phyloP scores from a whole-genome alignment of 2,888 invertebrate species.

The Itoplectis maculator region DNA sequence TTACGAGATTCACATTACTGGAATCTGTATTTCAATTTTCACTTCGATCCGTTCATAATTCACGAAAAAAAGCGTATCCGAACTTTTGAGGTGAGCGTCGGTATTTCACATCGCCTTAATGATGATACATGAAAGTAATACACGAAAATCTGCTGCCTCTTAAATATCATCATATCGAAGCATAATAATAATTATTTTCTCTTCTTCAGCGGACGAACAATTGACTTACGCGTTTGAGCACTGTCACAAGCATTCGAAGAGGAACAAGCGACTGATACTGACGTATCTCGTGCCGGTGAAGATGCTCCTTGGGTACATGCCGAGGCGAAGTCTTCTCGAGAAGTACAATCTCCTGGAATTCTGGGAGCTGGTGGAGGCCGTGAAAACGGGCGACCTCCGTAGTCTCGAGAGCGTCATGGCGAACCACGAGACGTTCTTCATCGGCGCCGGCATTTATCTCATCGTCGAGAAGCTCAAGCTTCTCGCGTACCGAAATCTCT shows the following conservation, averaged over 20 bases:
- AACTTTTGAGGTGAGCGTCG: too few relatives aligned
- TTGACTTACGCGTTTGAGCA: conserved; percentile 96
- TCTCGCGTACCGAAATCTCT: conserved; percentile 97
- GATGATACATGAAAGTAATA: too few relatives aligned
- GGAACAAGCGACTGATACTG: conserved; percentile 96
- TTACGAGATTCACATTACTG: too few relatives aligned
- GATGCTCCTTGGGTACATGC: conserved; percentile 98
- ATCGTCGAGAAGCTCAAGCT: conserved; percentile 98
- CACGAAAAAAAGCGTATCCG: too few relatives aligned
- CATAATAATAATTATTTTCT: conserved; percentile 30
- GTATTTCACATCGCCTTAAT: too few relatives aligned
- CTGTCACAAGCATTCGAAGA: conserved; percentile 92
- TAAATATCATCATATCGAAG: too few relatives aligned
- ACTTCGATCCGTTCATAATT: too few relatives aligned
- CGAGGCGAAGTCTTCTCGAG: conserved; percentile 91
- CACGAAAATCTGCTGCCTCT: too few relatives aligned
- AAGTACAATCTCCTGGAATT: conserved; percentile 97
- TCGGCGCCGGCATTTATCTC: conserved; percentile 98
- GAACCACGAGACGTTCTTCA: conserved; percentile 95
- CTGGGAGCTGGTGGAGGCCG: conserved; percentile 94
- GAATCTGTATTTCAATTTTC: too few relatives aligned
- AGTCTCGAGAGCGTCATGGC: conserved; percentile 94
- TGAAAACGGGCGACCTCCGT: conserved; percentile 95
- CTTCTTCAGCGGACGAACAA: conserved; percentile 92
- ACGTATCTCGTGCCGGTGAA: conserved; percentile 98